Conservation (phyloP, 2,113 vertebrate species). For the Dipodomys ordii region DNA sequence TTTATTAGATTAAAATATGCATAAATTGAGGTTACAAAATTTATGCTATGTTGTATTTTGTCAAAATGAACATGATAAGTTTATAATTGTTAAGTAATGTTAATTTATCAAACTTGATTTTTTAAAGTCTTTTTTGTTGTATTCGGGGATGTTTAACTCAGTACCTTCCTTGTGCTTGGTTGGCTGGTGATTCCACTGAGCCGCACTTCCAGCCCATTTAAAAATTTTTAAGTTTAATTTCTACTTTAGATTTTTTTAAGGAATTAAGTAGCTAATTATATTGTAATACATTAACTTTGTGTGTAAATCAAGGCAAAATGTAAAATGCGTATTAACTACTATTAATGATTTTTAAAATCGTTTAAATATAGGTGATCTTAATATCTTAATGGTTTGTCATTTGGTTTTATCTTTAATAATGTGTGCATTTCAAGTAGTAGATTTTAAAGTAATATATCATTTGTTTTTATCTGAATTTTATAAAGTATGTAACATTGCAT, state of each 20-base stretch:
- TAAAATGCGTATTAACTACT: not conserved
- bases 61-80: slow-evolving; percentile 23
- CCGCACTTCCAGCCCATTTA: not conserved
- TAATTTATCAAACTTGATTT: not conserved
- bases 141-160: too few relatives aligned
- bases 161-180: not conserved
- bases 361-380: slow-evolving; percentile 14
- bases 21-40: slow-evolving; percentile 38
- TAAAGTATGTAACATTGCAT: slow-evolving; percentile 33
- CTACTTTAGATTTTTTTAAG: slow-evolving; percentile 6
- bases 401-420: slow-evolving; percentile 42
- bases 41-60: not conserved
- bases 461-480: slow-evolving; percentile 11
- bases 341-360: not conserved
- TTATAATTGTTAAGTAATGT: not conserved
- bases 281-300: not conserved
- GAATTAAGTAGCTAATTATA: not conserved
- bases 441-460: slow-evolving; percentile 50
- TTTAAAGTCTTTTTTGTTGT: not conserved
- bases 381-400: not conserved
- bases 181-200: too few relatives aligned
- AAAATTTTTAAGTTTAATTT: slow-evolving; percentile 12
- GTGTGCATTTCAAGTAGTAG: slow-evolving; percentile 41
- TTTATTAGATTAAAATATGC: slow-evolving; percentile 24
- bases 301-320: not conserved